These are phyloP conservation scores for Dreissena rostriformis DNA, from an alignment of 1,140 invertebrate genomes.

Conservation along the genomic window DNA sequence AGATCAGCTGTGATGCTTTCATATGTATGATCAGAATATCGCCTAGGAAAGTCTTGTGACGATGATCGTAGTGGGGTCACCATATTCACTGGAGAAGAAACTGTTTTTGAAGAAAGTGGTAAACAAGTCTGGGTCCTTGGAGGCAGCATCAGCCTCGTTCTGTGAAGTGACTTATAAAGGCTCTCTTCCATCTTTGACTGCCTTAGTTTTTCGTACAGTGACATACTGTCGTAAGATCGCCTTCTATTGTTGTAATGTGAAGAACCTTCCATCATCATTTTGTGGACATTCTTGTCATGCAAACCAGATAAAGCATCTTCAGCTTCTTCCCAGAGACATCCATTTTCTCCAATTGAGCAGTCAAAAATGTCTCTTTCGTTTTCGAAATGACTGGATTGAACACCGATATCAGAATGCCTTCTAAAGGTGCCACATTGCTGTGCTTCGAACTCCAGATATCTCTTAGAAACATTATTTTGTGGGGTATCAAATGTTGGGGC, in stretches of 20 bases:
- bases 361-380: background rate
- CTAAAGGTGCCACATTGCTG: background rate
- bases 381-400: background rate
- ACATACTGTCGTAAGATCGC: background rate
- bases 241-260: background rate
- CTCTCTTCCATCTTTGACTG: background rate
- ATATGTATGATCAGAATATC: conserved; percentile 38
- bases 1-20: conserved; percentile 28
- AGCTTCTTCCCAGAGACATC: background rate
- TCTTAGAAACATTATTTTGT: background rate
- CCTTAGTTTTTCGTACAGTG: conserved; percentile 20
- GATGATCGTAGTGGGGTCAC: too few relatives aligned
- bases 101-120: background rate
- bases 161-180: conserved; percentile 23
- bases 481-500: background rate
- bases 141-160: conserved; percentile 13
- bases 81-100: too few relatives aligned
- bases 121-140: conserved; percentile 1
- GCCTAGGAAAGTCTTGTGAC: too few relatives aligned
- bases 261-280: conserved; percentile 21
- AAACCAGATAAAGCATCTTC: background rate
- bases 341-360: background rate
- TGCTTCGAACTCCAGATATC: background rate
- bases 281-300: conserved; percentile 23
- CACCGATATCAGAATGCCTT: background rate